Conservation (phyloP, 2,113 vertebrate genomes). For the Sturnira hondurensis region DNA sequence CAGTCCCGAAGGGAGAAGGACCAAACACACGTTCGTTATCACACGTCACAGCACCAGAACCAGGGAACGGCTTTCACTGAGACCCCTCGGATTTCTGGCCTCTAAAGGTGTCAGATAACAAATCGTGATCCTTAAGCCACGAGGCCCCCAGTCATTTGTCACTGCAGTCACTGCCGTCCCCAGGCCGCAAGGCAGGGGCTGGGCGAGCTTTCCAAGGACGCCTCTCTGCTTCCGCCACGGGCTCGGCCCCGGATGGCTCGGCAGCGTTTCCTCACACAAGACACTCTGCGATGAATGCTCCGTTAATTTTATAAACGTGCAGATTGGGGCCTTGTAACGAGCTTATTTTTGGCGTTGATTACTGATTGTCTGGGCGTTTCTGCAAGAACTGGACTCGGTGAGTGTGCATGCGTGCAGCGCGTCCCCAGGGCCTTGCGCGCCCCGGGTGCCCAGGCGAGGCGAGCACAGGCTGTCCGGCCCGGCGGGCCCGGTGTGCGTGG, state of each 20-base stretch:
- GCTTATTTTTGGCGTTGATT: neutral
- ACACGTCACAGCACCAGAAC: accelerated
- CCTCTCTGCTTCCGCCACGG: accelerated
- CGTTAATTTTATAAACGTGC: neutral
- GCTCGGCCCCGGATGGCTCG: neutral
- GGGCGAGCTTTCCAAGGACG: accelerated
- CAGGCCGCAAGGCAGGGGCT: neutral
- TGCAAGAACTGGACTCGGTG: accelerated
- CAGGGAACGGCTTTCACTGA: accelerated
- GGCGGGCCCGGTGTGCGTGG: neutral
- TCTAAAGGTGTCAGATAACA: too few species aligned
- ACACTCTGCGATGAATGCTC: neutral
- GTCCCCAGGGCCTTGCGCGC: accelerated
- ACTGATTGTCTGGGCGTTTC: accelerated
- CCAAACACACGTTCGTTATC: accelerated
- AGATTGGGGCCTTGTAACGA: too few species aligned
- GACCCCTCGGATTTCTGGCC: too few species aligned
- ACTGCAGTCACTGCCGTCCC: neutral
- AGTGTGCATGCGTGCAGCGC: accelerated
- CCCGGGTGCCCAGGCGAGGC: neutral
- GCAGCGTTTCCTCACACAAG: neutral
- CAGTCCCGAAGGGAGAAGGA: neutral
- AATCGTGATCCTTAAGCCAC: neutral
- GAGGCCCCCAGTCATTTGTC: accelerated
- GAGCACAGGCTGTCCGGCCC: accelerated